These are phyloP conservation scores for Nymphalis urticae DNA, from an alignment of 2,888 invertebrate species.

Conservation along the genomic window DNA sequence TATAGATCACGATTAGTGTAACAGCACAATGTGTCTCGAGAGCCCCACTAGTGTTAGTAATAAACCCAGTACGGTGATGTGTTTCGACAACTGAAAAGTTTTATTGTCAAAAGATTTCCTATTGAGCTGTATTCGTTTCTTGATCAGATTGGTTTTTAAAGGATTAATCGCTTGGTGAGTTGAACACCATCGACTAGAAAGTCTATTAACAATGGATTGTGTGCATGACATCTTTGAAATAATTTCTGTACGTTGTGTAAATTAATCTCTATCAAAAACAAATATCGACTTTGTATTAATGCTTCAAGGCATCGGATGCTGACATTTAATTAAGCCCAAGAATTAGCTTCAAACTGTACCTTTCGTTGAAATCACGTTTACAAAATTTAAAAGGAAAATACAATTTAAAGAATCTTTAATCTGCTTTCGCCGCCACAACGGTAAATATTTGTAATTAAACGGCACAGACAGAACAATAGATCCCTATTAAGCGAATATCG, in stretches of 20 bases:
- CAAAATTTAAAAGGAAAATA: constrained; percentile 22
- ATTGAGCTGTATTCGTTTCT: constrained; percentile 9
- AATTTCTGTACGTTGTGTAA: constrained; percentile 19
- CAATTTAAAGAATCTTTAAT: constrained; percentile 31
- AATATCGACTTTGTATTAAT: constrained; percentile 17
- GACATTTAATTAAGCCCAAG: constrained; percentile 32
- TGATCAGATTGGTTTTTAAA: constrained; percentile 12
- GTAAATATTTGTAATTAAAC: constrained; percentile 47
- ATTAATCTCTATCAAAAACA: constrained; percentile 31
- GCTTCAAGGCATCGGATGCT: constrained; percentile 21
- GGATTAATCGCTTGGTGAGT: constrained; percentile 8
- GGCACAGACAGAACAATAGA: constrained; percentile 57
- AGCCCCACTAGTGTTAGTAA: constrained; percentile 47
- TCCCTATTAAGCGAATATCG: constrained; percentile 65
- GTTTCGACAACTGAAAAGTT: constrained; percentile 36
- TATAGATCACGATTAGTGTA: constrained; percentile 72
- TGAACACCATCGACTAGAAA: constrained; percentile 1
- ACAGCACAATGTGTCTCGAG: constrained; percentile 60
- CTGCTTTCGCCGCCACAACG: constrained; percentile 31
- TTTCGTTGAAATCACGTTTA: constrained; percentile 18
- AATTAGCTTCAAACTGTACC: constrained; percentile 22
- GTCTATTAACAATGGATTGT: constrained; percentile 8
- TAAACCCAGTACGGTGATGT: constrained; percentile 43
- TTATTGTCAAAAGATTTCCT: constrained; percentile 27
- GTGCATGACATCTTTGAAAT: constrained; percentile 21